phyloP scores from a whole-genome alignment of 2,797 vertebrate species.

The Echiichthys vipera region DNA sequence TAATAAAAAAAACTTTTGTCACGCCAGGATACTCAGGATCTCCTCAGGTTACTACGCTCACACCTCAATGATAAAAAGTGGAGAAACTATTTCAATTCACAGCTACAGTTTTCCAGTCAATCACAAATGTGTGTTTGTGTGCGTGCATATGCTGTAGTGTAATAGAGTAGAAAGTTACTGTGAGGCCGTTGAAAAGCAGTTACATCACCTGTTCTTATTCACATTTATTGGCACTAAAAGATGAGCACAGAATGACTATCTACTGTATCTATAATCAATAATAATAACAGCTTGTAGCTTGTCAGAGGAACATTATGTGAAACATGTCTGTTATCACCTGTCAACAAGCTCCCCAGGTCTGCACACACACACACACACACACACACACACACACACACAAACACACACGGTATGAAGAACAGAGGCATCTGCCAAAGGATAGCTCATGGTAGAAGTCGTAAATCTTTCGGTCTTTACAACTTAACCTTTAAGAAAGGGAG shows the following conservation, averaged over 20 bases:
- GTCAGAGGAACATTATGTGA: constrained; percentile 39
- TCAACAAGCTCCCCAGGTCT: constrained; percentile 58
- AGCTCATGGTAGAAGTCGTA: constrained; percentile 71
- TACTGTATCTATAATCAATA: neutral
- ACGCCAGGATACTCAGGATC: neutral
- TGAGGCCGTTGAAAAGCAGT: constrained; percentile 23
- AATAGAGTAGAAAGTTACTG: constrained; percentile 2
- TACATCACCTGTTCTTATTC: constrained; percentile 44
- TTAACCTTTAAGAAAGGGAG: constrained; percentile 77
- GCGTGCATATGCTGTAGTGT: neutral
- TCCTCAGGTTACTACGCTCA: neutral
- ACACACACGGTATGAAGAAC: constrained; percentile 48
- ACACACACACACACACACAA: constrained; percentile 29
- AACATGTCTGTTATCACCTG: constrained; percentile 51
- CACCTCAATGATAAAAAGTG: neutral
- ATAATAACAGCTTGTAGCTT: constrained; percentile 25
- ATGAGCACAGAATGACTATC: constrained; percentile 25
- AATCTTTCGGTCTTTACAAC: constrained; percentile 77
- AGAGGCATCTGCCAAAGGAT: constrained; percentile 75
- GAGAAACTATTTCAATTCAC: neutral
- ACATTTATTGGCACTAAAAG: constrained; percentile 25
- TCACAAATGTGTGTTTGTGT: neutral
- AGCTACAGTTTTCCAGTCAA: neutral
- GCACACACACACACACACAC: constrained; percentile 23
- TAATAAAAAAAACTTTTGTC: neutral